Conservation (phyloP, 2,888 invertebrate genomes). For the Didymodactylos carnosus region DNA sequence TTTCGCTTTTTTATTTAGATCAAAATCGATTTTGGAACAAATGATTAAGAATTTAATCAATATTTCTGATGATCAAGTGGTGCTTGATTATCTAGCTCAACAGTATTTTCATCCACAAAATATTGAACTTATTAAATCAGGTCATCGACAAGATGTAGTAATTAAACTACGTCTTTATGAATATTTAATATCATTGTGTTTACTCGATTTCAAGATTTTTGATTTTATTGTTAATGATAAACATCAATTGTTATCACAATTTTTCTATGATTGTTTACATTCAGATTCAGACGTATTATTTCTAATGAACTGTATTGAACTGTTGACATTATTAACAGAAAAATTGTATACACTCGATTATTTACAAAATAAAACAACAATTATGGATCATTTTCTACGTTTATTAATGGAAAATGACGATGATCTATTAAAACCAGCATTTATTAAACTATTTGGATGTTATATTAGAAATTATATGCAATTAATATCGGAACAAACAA, state of each 20-base stretch:
- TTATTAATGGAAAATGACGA: background rate
- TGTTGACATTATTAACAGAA: background rate
- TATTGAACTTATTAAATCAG: background rate
- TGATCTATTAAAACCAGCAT: background rate
- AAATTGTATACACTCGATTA: background rate
- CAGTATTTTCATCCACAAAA: background rate
- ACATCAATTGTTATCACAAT: background rate
- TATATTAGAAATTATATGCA: background rate
- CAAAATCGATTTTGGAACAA: background rate
- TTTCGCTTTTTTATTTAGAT: too few relatives aligned
- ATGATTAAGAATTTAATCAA: background rate
- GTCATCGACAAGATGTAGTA: background rate
- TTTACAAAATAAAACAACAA: background rate
- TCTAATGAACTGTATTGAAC: background rate
- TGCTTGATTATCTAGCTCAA: background rate
- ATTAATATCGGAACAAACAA: too few relatives aligned
- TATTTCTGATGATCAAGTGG: background rate
- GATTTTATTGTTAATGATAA: background rate
- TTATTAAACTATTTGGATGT: background rate
- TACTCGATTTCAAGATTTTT: background rate
- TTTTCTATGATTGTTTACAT: background rate
- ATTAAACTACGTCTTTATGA: background rate
- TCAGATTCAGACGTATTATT: background rate
- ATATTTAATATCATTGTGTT: background rate
- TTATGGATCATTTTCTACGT: background rate